Conservation (phyloP, 2,113 vertebrate genomes). For the Myanophis thanlyinensis region DNA sequence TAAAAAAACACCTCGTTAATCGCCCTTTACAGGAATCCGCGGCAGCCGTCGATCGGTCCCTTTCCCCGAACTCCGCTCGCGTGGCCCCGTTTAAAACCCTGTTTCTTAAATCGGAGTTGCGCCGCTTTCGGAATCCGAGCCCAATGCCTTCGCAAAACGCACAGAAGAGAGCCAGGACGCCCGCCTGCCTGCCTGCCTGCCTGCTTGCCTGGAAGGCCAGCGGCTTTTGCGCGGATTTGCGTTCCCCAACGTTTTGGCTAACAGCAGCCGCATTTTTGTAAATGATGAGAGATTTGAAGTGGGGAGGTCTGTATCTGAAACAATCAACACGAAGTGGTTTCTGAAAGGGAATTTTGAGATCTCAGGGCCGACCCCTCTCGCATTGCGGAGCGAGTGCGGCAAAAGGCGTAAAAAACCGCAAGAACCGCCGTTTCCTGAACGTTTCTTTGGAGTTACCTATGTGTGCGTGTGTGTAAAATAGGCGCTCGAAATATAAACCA, state of each 20-base stretch:
- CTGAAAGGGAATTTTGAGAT: not conserved
- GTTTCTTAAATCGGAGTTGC: conserved; percentile 22
- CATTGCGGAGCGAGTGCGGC: not conserved
- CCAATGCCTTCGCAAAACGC: conserved; percentile 33
- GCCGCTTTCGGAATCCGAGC: conserved; percentile 32
- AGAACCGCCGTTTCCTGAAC: not conserved
- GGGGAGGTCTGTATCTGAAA: not conserved
- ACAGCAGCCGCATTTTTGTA: conserved; percentile 51
- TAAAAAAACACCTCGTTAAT: no score
- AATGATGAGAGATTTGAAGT: not conserved
- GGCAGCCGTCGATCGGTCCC: not conserved
- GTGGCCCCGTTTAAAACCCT: not conserved
- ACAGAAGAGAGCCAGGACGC: conserved; percentile 31
- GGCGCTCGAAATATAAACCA: not conserved
- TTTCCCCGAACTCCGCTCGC: not conserved
- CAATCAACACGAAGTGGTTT: not conserved
- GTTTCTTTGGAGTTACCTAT: not conserved
- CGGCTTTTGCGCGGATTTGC: not conserved
- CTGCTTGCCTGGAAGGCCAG: not conserved
- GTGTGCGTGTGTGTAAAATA: not conserved
- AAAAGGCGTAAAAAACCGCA: not conserved
- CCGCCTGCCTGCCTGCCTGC: not conserved
- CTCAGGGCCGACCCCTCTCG: not conserved
- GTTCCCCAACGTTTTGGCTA: conserved; percentile 48
- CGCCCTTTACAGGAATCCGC: not conserved